These are phyloP conservation scores for Callinectes sapidus DNA, from an alignment of 2,888 invertebrate genomes.

Conservation along the genomic window DNA sequence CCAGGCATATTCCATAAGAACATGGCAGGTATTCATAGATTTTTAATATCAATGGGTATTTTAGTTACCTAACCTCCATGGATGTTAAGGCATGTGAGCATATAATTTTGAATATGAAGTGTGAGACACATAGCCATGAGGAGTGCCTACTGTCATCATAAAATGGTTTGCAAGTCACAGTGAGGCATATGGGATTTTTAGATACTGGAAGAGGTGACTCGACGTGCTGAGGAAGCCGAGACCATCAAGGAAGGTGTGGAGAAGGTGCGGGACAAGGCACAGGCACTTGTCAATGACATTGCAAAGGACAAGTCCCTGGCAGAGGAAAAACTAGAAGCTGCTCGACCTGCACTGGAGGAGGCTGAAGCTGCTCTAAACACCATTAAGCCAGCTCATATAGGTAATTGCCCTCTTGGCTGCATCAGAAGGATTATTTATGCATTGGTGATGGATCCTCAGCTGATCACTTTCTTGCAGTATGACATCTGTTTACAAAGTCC, in stretches of 20 bases:
- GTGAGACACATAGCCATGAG: too few species aligned
- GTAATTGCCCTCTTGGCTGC: constrained; percentile 75
- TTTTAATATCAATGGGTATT: too few species aligned
- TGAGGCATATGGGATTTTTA: background rate
- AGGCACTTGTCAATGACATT: constrained; percentile 88
- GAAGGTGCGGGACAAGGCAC: constrained; percentile 96
- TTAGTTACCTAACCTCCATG: too few species aligned
- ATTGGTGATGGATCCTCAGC: background rate
- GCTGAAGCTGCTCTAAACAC: constrained; percentile 96
- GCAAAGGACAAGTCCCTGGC: constrained; percentile 93
- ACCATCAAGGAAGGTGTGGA: constrained; percentile 96
- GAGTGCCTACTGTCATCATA: too few species aligned
- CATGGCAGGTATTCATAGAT: too few species aligned
- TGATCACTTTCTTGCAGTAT: background rate
- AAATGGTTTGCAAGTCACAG: too few species aligned
- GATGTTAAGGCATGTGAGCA: too few species aligned
- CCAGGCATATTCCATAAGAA: too few species aligned
- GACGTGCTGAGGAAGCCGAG: constrained; percentile 95
- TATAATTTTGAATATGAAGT: too few species aligned
- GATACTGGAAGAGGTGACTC: constrained; percentile 89
- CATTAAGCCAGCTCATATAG: constrained; percentile 96
- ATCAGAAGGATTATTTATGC: background rate
- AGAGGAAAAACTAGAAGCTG: constrained; percentile 94
- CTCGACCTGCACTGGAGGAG: constrained; percentile 95
- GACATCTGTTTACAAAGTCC: background rate